A percentile compares a stretch with the other conserved stretches of the same genome.
These are phyloP conservation scores for Dryococelus australis DNA, from an alignment of 2,888 invertebrate species.

Conservation along the genomic window DNA sequence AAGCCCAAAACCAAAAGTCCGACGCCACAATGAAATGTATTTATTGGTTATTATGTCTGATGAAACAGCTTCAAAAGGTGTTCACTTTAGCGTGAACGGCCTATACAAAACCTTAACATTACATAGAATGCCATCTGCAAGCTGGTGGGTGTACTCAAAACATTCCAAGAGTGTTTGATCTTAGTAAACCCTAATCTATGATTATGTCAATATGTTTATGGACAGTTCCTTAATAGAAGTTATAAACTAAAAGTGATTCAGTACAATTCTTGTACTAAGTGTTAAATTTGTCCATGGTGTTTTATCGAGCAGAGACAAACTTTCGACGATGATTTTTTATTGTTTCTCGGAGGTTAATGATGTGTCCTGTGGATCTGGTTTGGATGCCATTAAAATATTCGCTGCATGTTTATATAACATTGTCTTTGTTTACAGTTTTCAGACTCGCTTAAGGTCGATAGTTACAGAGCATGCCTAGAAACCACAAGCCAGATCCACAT, in stretches of 20 bases:
- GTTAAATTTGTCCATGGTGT: background rate
- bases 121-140: too few relatives aligned
- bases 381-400: background rate
- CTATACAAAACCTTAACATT: too few relatives aligned
- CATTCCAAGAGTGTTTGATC: too few relatives aligned
- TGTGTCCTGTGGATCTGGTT: background rate
- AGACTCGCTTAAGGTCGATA: background rate
- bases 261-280: background rate
- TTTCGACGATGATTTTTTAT: background rate
- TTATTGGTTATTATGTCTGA: too few relatives aligned
- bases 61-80: too few relatives aligned
- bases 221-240: too few relatives aligned
- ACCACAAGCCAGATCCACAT: background rate
- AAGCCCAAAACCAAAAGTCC: too few relatives aligned
- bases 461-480: background rate
- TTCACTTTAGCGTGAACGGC: too few relatives aligned
- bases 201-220: too few relatives aligned
- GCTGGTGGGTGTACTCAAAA: too few relatives aligned
- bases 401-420: background rate
- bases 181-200: too few relatives aligned
- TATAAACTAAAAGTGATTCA: background rate
- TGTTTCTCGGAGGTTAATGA: background rate
- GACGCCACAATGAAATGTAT: too few relatives aligned
- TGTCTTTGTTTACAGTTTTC: background rate
- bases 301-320: background rate